phyloP scores from a whole-genome alignment of 2,888 invertebrate genomes.

The Eupithecia abbreviata region DNA sequence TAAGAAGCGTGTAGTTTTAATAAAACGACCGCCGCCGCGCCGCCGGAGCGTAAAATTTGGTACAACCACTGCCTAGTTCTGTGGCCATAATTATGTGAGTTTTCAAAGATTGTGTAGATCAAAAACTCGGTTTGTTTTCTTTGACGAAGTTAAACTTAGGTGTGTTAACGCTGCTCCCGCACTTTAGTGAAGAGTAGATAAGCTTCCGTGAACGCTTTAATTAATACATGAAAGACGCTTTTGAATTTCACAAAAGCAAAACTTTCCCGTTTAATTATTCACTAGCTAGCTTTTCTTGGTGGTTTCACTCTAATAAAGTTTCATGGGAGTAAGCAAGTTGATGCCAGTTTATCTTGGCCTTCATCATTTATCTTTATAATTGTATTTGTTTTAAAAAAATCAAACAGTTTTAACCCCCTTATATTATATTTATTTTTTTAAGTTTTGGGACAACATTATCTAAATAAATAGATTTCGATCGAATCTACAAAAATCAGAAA shows the following conservation, averaged over 20 bases:
- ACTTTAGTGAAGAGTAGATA: slow-evolving; percentile 29
- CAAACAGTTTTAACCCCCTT: too few relatives aligned
- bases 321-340: slow-evolving; percentile 21
- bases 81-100: slow-evolving; percentile 1
- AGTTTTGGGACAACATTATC: too few relatives aligned
- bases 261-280: slow-evolving; percentile 34
- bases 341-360: not conserved
- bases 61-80: not conserved
- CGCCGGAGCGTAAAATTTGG: not conserved
- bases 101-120: slow-evolving; percentile 13
- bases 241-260: slow-evolving; percentile 36
- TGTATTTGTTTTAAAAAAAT: too few relatives aligned
- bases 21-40: not conserved
- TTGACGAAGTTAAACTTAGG: slow-evolving; percentile 12
- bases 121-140: slow-evolving; percentile 15
- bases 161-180: slow-evolving; percentile 10
- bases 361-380: not conserved
- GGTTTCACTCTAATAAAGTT: slow-evolving; percentile 31
- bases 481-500: too few relatives aligned
- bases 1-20: not conserved
- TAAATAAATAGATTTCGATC: too few relatives aligned
- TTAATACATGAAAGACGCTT: slow-evolving; percentile 34
- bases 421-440: too few relatives aligned
- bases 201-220: slow-evolving; percentile 29
- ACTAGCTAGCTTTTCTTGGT: slow-evolving; percentile 32